These are phyloP conservation scores for Aproaerema taeniolella DNA, from an alignment of 2,888 invertebrate species.

Conservation along the genomic window DNA sequence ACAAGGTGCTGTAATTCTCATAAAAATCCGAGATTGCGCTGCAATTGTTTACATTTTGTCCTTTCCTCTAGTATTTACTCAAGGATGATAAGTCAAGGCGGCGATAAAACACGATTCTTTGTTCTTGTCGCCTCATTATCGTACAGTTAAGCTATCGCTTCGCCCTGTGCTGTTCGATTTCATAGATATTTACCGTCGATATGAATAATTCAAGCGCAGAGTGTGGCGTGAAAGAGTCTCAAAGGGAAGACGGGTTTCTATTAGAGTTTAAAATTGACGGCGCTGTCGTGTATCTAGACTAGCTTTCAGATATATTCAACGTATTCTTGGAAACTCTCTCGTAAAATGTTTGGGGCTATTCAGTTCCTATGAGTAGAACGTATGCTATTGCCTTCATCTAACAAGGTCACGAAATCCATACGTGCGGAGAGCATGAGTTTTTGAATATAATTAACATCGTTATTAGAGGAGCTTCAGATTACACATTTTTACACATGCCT, in stretches of 20 bases:
- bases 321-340: conserved; percentile 1
- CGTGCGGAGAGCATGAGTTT: neutral
- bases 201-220: conserved; percentile 66
- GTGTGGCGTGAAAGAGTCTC: conserved; percentile 59
- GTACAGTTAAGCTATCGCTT: conserved; percentile 22
- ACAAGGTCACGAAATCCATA: conserved; percentile 12
- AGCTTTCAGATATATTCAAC: conserved; percentile 7
- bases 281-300: conserved; percentile 24
- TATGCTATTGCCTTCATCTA: conserved; percentile 19
- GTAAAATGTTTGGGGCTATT: neutral
- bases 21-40: no score
- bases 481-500: no score
- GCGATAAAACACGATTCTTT: no score
- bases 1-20: neutral
- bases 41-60: no score
- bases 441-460: neutral
- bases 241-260: conserved; percentile 61
- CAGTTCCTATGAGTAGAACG: neutral
- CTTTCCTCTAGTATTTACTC: no score
- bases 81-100: no score
- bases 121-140: no score
- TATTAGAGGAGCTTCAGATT: neutral
- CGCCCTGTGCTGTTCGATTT: conserved; percentile 44
- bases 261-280: conserved; percentile 58
- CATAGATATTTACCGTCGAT: conserved; percentile 54